Evolutionary conservation across 2,888 invertebrate genomes (phyloP), one percentile per base, ranked within the genome.

Genomic region (Periphyllus acericola): DNA sequence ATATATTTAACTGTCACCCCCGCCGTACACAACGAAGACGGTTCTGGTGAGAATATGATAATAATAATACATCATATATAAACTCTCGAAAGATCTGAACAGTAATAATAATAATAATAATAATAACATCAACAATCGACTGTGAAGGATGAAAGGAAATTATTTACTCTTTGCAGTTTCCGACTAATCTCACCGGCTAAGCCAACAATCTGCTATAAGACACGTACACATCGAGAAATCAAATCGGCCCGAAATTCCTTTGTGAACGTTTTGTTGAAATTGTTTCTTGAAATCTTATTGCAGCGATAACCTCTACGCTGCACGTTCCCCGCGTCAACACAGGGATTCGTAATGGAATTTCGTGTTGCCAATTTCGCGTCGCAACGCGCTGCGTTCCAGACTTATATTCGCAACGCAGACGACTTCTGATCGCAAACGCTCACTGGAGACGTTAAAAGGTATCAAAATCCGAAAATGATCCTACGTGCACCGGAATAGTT

Each of bases 141-240:
- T 60, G 79, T 87, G 87, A 60, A 74, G 81, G 79, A 81, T 66
- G 72, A 75, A 75, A 87, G 87, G 87, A 87, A 87, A 87, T 87
- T 87, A 81, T 87, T 81, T 74, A 81, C 87, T 87, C 87, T 81
- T 87, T 81, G 81, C 81, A 60, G 80, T 87, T 87, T 87, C 87
- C 87, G 81, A 74, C 60, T 74, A 75, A 81, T 87, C 87, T 81
- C 25, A 55, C 80, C 72, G 74, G 55, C 36, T 11, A 29, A 80
- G 80, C 36, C 52, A 29, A 36, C 19, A 29, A 52, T 72, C 72
- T 46, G 36, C 29, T 71, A n/a, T n/a, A 21, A 34, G 29, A 79
- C 71, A 71, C 79, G 85, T 76, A 46, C 76, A 71, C 71, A 79
- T 40, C 29, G 66, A 78, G 84, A 85, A 85, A 85, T 85, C 84